These are phyloP conservation scores for Glossophaga mutica DNA, from an alignment of 2,797 vertebrate species.

Conservation along the genomic window DNA sequence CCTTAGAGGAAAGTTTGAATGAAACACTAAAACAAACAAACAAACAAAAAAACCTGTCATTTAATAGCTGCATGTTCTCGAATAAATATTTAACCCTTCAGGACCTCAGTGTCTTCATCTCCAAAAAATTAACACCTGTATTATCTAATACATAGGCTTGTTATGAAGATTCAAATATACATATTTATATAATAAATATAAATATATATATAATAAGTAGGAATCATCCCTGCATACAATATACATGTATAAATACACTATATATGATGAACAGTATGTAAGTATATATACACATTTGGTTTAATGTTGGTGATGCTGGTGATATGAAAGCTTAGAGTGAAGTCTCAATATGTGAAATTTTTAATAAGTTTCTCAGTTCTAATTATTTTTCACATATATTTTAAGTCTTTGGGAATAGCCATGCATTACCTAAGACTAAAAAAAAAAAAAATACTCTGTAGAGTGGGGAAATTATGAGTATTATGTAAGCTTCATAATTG, in stretches of 20 bases:
- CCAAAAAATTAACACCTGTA: background rate
- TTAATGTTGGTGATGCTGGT: background rate
- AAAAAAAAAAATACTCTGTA: background rate
- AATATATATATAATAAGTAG: background rate
- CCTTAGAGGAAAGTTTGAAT: background rate
- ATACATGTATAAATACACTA: background rate
- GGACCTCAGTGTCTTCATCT: background rate
- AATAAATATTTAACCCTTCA: background rate
- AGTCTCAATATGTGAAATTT: background rate
- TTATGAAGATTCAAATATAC: background rate
- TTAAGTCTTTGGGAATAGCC: background rate
- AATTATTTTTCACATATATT: background rate
- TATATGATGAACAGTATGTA: background rate
- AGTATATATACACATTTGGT: background rate
- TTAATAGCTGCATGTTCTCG: background rate
- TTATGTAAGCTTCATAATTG: background rate
- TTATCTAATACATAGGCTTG: background rate
- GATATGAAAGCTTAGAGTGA: background rate
- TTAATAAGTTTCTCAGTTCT: background rate
- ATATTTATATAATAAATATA: no score
- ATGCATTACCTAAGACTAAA: background rate
- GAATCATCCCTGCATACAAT: background rate
- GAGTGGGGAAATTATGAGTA: background rate
- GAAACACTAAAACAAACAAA: no score
- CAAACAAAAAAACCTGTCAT: background rate